Conservation (phyloP, 2,888 invertebrate genomes). For the Xanthostigma xanthostigma region DNA sequence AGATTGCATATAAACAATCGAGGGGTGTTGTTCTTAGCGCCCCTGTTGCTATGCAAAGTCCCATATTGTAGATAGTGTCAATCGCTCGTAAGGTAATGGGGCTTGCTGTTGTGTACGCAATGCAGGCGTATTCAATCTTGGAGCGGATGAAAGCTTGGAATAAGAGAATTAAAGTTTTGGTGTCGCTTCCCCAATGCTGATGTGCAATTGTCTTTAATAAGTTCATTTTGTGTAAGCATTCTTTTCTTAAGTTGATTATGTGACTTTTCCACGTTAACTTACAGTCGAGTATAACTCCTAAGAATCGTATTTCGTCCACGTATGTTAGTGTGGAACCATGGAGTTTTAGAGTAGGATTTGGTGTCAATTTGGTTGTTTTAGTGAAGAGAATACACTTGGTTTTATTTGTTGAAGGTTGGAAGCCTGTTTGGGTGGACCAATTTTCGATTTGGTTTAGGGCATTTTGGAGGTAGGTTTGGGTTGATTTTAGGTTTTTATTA, state of each 20-base stretch:
- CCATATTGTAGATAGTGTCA: no score
- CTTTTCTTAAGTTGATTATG: background rate
- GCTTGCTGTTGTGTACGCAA: background rate
- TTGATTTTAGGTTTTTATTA: slow-evolving; percentile 8
- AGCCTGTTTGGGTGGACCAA: slow-evolving; percentile 5
- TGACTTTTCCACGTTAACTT: background rate
- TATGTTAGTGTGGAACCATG: background rate
- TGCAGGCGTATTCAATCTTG: background rate
- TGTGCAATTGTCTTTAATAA: background rate
- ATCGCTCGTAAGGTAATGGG: no score
- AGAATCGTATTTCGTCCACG: background rate
- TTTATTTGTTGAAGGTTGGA: slow-evolving; percentile 7
- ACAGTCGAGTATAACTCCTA: background rate
- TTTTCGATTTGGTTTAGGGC: slow-evolving; percentile 5
- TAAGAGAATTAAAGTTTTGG: background rate
- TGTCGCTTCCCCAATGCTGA: background rate
- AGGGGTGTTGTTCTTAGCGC: no score
- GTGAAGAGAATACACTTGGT: slow-evolving; percentile 5
- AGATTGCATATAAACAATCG: no score
- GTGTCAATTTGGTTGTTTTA: background rate
- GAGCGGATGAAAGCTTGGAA: background rate
- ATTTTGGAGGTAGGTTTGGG: slow-evolving; percentile 4
- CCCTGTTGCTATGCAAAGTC: no score
- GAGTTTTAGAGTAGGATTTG: background rate
- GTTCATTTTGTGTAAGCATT: background rate